Evolutionary conservation across 2,797 vertebrate genomes (phyloP), one percentile per base, ranked within the genome.

Genomic region (Carduelis carduelis): DNA sequence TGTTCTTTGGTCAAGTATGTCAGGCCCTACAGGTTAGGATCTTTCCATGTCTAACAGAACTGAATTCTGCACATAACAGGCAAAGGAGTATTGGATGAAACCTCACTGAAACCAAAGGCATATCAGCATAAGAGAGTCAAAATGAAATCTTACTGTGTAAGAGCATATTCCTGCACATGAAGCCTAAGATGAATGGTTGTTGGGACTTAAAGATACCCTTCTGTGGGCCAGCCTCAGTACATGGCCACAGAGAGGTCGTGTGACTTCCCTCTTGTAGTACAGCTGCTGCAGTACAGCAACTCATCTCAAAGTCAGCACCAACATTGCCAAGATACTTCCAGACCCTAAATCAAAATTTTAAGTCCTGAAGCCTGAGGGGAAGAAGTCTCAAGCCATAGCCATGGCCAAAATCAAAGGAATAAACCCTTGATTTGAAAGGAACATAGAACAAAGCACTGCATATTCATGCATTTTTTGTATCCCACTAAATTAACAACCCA

Each of bases 341-440:
- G 61, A 43, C 65, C 52, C 50, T 50, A 26, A 39, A 44, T 59
- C 64, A 89, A 96, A 96, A 75, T 39, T 74, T 55, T 82, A 87
- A 83, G 85, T 76, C 52, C 69, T 68, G 41, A 89, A 72, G 43
- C 37, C 32, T n/a, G 34, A 89, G 64, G 74, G 74, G 63, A 87
- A 89, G 96, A 96, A 95, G 32, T 39, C 65, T 43, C 55, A 78
- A 71, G 53, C n/a, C 64, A 70, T 32, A 79, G 68, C 53, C 52
- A 49, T 35, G 41, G 78, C 47, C 66, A 95, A 91, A 95, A 66
- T 57, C 64, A 95, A 94, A 89, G 76, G 88, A 97, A 93, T 85
- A 92, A 96, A 57, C 27, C 68, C 75, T 89, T 89, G 63, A 85
- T 95, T 83, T 90, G 55, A 78, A 93, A 65, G 46, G 39, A 90